Percentiles rank a stretch among this genome's conserved stretches.
phyloP scores from a whole-genome alignment of 2,797 vertebrate genomes.

The Champsocephalus gunnari region DNA sequence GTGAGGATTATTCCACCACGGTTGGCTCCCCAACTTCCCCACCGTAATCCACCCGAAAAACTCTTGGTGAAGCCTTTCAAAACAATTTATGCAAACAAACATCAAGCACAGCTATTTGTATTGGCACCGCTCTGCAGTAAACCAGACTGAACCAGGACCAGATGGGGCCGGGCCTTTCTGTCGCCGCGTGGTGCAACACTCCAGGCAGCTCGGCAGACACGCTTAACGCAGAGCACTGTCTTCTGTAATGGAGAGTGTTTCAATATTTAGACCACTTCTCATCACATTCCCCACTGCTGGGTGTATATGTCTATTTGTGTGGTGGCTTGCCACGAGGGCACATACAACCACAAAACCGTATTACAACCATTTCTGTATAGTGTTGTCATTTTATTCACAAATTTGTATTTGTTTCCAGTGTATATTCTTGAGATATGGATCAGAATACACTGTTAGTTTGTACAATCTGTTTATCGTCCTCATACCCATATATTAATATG shows the following conservation, averaged over 20 bases:
- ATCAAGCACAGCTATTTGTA: conserved; percentile 95
- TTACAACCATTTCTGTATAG: conserved; percentile 24
- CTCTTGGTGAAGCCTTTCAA: conserved; percentile 94
- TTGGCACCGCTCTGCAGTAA: conserved; percentile 93
- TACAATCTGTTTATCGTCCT: no score
- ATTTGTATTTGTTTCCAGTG: conserved; percentile 10
- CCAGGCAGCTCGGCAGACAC: conserved; percentile 74
- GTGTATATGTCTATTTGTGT: conserved; percentile 39
- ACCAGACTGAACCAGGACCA: conserved; percentile 93
- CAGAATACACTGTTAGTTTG: no score
- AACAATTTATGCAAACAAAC: conserved; percentile 99
- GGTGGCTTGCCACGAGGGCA: conserved; percentile 33
- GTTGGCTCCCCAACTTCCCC: conserved; percentile 80
- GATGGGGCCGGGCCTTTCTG: conserved; percentile 84
- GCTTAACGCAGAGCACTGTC: conserved; percentile 42
- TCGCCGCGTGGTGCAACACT: conserved; percentile 82
- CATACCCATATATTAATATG: no score
- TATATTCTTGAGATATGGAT: background rate
- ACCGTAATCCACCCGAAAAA: conserved; percentile 91
- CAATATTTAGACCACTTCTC: conserved; percentile 68
- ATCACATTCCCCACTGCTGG: conserved; percentile 53
- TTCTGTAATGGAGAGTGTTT: conserved; percentile 62
- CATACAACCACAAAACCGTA: conserved; percentile 30
- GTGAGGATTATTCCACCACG: conserved; percentile 79
- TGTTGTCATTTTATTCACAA: conserved; percentile 12